A percentile compares a stretch with the other conserved stretches of the same genome.
These are phyloP conservation scores for Nectonema munidae DNA, from an alignment of 2,888 invertebrate genomes.

Conservation along the genomic window DNA sequence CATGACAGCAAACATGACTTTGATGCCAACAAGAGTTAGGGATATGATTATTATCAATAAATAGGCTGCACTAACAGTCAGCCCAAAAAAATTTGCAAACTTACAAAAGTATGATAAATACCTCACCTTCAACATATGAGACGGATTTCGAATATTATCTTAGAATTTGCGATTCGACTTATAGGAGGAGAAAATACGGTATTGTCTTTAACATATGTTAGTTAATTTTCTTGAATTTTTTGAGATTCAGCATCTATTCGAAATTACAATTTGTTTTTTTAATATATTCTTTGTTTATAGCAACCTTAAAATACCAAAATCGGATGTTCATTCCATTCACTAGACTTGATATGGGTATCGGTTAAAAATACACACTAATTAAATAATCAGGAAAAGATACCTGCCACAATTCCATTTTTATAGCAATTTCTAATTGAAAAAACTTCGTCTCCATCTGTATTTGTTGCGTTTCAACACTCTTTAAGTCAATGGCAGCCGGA, in stretches of 20 bases:
- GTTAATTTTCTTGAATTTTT: not conserved
- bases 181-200: too few species aligned
- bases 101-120: too few species aligned
- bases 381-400: constrained; percentile 23
- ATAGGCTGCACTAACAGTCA: too few species aligned
- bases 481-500: constrained; percentile 36
- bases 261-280: not conserved
- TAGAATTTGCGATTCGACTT: too few species aligned
- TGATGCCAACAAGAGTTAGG: too few species aligned
- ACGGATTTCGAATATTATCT: too few species aligned
- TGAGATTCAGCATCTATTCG: not conserved
- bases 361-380: constrained; percentile 6
- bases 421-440: constrained; percentile 74
- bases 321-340: not conserved
- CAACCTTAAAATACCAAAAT: not conserved
- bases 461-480: constrained; percentile 73
- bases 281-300: too few species aligned
- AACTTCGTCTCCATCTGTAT: constrained; percentile 78
- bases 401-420: constrained; percentile 97
- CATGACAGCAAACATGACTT: too few species aligned
- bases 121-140: too few species aligned
- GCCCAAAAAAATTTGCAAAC: too few species aligned
- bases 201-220: too few species aligned
- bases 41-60: too few species aligned
- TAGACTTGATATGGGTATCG: not conserved